A percentile compares a stretch with the other conserved stretches of the same genome.
phyloP scores from a whole-genome alignment of 23 tunicate species.

The Styela plicata region DNA sequence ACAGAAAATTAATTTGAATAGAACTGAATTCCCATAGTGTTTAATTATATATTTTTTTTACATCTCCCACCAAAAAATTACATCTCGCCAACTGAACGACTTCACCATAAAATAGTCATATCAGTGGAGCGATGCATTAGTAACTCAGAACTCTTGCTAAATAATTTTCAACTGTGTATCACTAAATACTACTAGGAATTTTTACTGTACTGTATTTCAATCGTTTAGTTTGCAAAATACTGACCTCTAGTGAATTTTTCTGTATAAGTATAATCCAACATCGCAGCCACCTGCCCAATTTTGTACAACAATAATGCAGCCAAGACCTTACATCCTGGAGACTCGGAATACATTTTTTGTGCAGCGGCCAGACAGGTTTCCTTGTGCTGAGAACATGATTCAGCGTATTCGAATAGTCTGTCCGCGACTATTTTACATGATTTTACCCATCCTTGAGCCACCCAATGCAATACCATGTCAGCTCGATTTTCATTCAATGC shows the following conservation, averaged over 20 bases:
- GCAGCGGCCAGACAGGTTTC: constrained; percentile 50
- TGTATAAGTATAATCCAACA: constrained; percentile 58
- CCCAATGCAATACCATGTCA: constrained; percentile 83
- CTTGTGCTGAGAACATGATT: constrained; percentile 35
- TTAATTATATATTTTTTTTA: no score
- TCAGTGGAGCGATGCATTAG: not conserved
- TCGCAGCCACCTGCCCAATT: constrained; percentile 40
- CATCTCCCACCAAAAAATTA: no score
- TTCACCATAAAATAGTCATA: not conserved
- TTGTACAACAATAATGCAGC: constrained; percentile 6
- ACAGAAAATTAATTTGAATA: no score
- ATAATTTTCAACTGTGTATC: no score
- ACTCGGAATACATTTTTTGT: constrained; percentile 60
- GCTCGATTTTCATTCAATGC: constrained; percentile 75
- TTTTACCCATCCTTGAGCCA: constrained; percentile 36
- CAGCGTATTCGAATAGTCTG: constrained; percentile 47
- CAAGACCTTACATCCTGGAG: constrained; percentile 1
- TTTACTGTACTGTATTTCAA: no score
- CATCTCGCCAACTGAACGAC: no score
- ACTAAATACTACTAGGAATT: no score
- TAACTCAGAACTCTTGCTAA: no score
- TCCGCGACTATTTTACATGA: constrained; percentile 51
- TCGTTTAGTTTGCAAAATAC: not conserved
- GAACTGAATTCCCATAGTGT: no score
- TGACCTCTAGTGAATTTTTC: constrained; percentile 62